Base-by-base conservation (phyloP, 2,113 vertebrate genomes). In the Crypturellus undulatus region DNA sequence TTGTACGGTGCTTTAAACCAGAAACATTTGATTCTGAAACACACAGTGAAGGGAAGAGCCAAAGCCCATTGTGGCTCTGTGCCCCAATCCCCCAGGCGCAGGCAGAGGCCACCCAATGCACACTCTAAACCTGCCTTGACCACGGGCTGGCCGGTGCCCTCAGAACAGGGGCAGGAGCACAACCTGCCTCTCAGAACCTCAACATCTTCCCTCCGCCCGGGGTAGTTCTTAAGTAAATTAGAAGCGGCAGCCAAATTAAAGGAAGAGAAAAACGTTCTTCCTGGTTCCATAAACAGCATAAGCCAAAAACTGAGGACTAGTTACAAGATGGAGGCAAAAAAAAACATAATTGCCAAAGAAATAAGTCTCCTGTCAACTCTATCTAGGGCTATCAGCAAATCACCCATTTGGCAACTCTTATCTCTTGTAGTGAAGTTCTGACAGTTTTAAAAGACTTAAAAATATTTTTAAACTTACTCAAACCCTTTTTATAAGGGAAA, bases 261-360 rank as follows among this genome's bases (percentile, higher is more conserved):
- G 11, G 28, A 87, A 86, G n/a, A 75, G 30, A 87, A 79, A 72
- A 45, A 88, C 22, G 56, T 83, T 56, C 67, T 83, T 67, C 30
- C 49, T 68, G 24, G 6, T 6, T 86, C 45, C 32, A 51, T 25
- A 73, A 22, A 54, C 1, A 77, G 45, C 15, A 62, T 51, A n/a
- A 67, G n/a, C 5, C 52, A 79, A 47, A 77, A 87, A 34, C 10
- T 21, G 83, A 0, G 17, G 40, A 59, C 79, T 9, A 9, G 62
- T 28, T 32, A 36, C 69, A 67, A 28, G 30, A 80, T 14, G 45
- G 54, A 72, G 72, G 36, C n/a, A 78, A 88, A 94, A 34, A 49
- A 2, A 49, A 2, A 5, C 10, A 59, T 0, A 3, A 42, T 70
- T 38, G 77, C 40, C 26, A 63, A 54, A 75, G 38, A 80, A 42